A percentile compares a stretch with the other conserved stretches of the same genome.
phyloP scores from a whole-genome alignment of 2,888 invertebrate species.

The Mimachlamys varia region DNA sequence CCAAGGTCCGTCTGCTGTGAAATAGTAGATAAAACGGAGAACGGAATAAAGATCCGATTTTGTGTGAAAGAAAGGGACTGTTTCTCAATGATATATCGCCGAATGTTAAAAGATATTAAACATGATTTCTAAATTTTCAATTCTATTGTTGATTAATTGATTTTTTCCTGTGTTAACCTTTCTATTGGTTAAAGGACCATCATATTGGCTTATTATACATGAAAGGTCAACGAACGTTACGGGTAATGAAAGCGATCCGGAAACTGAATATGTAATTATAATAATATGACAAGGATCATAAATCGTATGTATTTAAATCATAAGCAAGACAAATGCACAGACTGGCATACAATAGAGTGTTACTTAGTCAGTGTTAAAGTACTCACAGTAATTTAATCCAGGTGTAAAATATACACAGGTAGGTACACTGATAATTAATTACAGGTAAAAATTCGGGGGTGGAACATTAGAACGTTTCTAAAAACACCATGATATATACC shows the following conservation, averaged over 20 bases:
- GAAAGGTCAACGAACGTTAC: too few species aligned
- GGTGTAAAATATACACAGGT: neutral
- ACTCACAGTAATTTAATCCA: neutral
- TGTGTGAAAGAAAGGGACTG: too few species aligned
- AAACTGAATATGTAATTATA: neutral
- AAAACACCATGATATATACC: neutral
- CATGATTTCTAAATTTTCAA: too few species aligned
- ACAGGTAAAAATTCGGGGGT: neutral
- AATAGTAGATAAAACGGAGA: too few species aligned
- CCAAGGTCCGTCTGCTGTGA: neutral
- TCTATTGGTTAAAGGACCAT: too few species aligned
- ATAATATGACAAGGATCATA: neutral
- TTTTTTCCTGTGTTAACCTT: too few species aligned
- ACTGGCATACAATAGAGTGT: neutral
- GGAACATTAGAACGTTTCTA: neutral
- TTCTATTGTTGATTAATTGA: too few species aligned
- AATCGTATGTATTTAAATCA: neutral
- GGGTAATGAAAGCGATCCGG: neutral
- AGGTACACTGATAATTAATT: neutral
- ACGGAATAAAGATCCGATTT: too few species aligned
- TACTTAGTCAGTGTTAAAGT: neutral
- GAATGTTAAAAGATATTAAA: too few species aligned
- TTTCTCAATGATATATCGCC: too few species aligned
- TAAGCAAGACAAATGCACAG: neutral
- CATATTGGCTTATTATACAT: too few species aligned